Evolutionary conservation across 2,797 vertebrate species (phyloP).

Genomic region (Oreortyx pictus): DNA sequence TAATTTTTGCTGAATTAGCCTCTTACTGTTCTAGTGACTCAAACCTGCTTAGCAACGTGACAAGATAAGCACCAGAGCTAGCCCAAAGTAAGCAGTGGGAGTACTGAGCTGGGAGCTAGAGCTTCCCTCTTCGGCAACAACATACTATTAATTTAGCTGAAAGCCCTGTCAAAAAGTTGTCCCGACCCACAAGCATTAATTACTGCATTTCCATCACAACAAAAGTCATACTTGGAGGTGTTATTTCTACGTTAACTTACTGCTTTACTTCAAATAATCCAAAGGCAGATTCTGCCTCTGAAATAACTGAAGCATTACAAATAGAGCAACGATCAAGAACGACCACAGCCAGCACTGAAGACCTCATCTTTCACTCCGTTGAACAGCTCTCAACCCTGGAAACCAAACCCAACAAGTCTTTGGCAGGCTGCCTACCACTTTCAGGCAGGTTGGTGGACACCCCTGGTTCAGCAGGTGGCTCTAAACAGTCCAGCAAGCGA

Average conservation of each 20-base stretch:
- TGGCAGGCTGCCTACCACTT: slow-evolving; percentile 81
- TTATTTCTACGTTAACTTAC: not conserved
- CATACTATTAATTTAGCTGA: not conserved
- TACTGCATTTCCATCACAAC: not conserved
- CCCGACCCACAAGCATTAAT: not conserved
- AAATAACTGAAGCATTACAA: slow-evolving; percentile 3
- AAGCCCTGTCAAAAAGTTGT: not conserved
- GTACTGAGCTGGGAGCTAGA: not conserved
- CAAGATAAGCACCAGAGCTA: slow-evolving; percentile 64
- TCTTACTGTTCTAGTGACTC: slow-evolving; percentile 26
- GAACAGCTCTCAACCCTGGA: not conserved
- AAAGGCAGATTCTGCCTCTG: not conserved
- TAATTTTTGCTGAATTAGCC: slow-evolving; percentile 33
- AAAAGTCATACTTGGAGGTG: not conserved
- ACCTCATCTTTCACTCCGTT: not conserved
- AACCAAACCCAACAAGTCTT: not conserved
- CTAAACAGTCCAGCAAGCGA: slow-evolving; percentile 94
- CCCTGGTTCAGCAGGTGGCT: slow-evolving; percentile 91
- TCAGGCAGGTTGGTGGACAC: slow-evolving; percentile 86
- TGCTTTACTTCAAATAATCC: not conserved
- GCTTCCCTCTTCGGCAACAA: not conserved
- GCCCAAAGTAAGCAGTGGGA: slow-evolving; percentile 56
- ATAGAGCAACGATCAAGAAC: not conserved
- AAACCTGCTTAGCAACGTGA: slow-evolving; percentile 25
- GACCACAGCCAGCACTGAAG: not conserved